Evolutionary conservation across 2,888 invertebrate genomes (phyloP).

Genomic region (Zonitis immaculata): DNA sequence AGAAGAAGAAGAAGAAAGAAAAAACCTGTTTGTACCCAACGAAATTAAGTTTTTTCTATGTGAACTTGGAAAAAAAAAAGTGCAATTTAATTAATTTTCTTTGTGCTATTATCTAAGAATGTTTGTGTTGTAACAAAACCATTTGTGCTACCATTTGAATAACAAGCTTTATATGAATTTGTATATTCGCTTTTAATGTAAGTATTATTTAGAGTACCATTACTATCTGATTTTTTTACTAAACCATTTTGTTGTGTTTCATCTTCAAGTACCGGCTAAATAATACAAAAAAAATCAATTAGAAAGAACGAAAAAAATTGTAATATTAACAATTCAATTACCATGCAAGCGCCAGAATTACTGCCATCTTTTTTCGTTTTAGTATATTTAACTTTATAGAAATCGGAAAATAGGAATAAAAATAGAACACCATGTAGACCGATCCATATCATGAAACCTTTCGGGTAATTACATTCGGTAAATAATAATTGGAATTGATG

Average conservation of each 20-base stretch:
- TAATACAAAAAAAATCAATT: constrained; percentile 23
- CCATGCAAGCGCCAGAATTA: constrained; percentile 64
- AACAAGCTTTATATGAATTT: constrained; percentile 58
- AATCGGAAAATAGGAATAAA: constrained; percentile 90
- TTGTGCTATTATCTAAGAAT: constrained; percentile 31
- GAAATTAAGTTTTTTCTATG: constrained; percentile 6
- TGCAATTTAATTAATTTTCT: constrained; percentile 32
- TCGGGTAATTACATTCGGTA: constrained; percentile 88
- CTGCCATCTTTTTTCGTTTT: constrained; percentile 38
- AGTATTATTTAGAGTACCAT: constrained; percentile 42
- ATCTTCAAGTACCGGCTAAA: constrained; percentile 63
- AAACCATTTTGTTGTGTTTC: constrained; percentile 30
- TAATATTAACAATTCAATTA: too few relatives aligned
- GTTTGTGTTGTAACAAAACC: constrained; percentile 54
- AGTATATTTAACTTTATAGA: constrained; percentile 81
- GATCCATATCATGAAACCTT: constrained; percentile 89
- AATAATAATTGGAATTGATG: constrained; percentile 90
- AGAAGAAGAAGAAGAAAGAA: constrained; percentile 15
- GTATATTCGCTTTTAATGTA: constrained; percentile 55
- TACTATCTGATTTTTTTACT: constrained; percentile 43
- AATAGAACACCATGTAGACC: constrained; percentile 91
- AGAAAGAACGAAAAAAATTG: too few relatives aligned
- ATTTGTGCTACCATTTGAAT: constrained; percentile 60
- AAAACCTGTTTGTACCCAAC: constrained; percentile 18
- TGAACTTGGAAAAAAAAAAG: constrained; percentile 2